These are phyloP conservation scores for Athalia cordata DNA, from an alignment of 2,888 invertebrate species.

Conservation along the genomic window DNA sequence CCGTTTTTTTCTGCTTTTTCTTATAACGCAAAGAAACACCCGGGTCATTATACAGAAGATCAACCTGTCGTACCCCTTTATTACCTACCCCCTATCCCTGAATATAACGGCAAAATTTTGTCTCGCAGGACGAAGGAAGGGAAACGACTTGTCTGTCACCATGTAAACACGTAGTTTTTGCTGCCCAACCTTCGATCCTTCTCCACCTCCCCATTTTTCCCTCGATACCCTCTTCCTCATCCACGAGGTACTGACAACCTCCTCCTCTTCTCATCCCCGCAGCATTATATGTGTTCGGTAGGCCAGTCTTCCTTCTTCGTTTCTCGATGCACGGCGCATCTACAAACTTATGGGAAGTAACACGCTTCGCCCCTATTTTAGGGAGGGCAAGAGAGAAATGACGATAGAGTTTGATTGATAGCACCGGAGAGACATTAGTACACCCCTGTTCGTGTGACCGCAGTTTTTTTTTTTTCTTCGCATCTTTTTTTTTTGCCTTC, in stretches of 20 bases:
- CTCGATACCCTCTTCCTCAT: not conserved
- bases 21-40: not conserved
- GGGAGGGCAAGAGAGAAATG: not conserved
- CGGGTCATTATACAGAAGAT: conserved; percentile 36
- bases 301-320: not conserved
- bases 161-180: conserved; percentile 47
- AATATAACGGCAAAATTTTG: not conserved
- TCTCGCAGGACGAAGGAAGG: not conserved
- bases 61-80: conserved; percentile 37
- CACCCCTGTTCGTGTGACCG: conserved; percentile 41
- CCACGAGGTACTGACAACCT: not conserved
- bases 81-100: not conserved
- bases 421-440: conserved; percentile 46
- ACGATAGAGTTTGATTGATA: conserved; percentile 46
- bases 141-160: conserved; percentile 40
- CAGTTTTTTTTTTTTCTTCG: conserved; percentile 16
- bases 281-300: no score
- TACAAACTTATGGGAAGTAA: no score
- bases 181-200: not conserved
- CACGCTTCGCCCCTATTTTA: conserved; percentile 3
- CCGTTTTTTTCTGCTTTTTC: not conserved
- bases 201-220: not conserved
- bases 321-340: not conserved
- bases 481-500: conserved; percentile 5
- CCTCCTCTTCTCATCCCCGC: not conserved